Evolutionary conservation across 2,888 invertebrate genomes (phyloP), one percentile per base, ranked within the genome.

Genomic region (Trissolcus japonicus): DNA sequence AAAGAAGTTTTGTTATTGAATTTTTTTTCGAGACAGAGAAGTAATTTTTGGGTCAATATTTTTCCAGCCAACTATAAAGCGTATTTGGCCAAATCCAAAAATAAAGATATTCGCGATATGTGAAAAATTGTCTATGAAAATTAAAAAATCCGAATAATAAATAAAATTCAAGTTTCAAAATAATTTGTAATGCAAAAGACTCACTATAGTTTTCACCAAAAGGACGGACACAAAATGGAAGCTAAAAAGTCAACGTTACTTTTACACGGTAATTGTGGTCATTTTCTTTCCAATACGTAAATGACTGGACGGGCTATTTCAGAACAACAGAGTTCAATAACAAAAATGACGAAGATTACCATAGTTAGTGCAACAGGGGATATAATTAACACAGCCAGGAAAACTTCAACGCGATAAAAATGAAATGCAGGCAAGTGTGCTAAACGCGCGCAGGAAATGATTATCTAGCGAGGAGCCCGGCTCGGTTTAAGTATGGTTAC

Each of bases 391-490:
- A 25, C 14, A 55, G 72, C 71, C 75, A 75, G 78, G 78, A 78
- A 75, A 75, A 75, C 63, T 21, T 61, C 54, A 11, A 41, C 57
- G 43, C 46, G 67, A 59, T 60, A 75, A 75, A 78, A 75, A 78
- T 68, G 75, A 76, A 76, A 71, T 76, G 71, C 76, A 76, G 71
- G 51, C 71, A 76, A 78, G 72, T 78, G 72, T 78, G 75, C 68
- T 72, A 75, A 78, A 78, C 72, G 78, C 75, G 78, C 78, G 75
- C 72, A 67, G 78, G 78, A 78, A 78, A 78, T 78, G 75, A 78
- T 78, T 75, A 78, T 75, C 72, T 50, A 62, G 68, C 68, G 68
- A 72, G 63, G 71, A 78, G 71, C 41, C 69, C 41, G 75, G 67
- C 75, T 67, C 67, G 67, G 71, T 72, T 35, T 11, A 75, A 75